Conservation (phyloP, 2,113 vertebrate genomes). For the Peucedramus taeniatus region DNA sequence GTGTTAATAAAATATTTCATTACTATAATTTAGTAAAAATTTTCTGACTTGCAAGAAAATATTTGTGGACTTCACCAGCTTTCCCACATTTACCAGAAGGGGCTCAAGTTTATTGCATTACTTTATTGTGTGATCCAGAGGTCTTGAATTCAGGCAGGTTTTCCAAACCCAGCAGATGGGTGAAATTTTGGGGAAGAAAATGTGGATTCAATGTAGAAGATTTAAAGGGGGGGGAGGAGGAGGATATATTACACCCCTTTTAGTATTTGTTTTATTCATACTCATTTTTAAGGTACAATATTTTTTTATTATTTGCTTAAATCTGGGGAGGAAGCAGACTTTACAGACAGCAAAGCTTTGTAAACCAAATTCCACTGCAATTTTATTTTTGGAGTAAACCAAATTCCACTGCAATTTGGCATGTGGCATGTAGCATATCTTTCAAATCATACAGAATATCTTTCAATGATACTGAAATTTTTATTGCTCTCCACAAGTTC, state of each 20-base stretch:
- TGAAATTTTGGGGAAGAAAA: not conserved
- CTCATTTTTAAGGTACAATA: not conserved
- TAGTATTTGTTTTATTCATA: not conserved
- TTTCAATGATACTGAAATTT: not conserved
- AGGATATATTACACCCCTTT: not conserved
- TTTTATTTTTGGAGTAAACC: not conserved
- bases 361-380: not conserved
- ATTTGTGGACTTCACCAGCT: not conserved
- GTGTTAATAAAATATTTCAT: not conserved
- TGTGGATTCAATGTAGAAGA: not conserved
- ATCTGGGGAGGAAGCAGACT: not conserved
- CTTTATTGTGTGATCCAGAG: not conserved
- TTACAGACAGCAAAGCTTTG: not conserved
- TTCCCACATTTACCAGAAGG: not conserved
- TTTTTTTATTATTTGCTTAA: not conserved
- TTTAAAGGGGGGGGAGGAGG: not conserved
- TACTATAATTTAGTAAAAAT: not conserved
- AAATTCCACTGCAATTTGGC: not conserved
- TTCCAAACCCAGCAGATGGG: not conserved
- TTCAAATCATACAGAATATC: not conserved
- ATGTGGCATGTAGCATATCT: not conserved
- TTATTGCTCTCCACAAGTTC: not conserved
- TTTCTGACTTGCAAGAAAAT: not conserved
- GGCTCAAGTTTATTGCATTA: not conserved
- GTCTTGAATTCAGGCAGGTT: not conserved